Evolutionary conservation across 2,797 vertebrate species (phyloP).

Genomic region (Anabas testudineus): DNA sequence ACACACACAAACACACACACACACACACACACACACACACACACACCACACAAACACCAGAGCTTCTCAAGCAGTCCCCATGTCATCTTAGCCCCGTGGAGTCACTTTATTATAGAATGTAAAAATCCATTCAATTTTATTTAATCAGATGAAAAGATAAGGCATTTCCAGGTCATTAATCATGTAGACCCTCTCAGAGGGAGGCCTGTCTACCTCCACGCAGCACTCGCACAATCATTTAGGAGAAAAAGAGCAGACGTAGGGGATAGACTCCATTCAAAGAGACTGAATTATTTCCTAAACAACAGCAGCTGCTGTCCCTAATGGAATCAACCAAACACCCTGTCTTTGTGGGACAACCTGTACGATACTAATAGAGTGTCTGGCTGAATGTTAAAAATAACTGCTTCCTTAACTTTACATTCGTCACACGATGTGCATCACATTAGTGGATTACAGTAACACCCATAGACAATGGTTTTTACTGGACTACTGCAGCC

Average conservation of each 20-base stretch:
- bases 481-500: too few relatives aligned
- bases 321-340: conserved; percentile 72
- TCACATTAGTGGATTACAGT: too few relatives aligned
- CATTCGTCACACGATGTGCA: too few relatives aligned
- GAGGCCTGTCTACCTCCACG: conserved; percentile 83
- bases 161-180: conserved; percentile 97
- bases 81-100: conserved; percentile 88
- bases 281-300: conserved; percentile 67
- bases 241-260: conserved; percentile 19
- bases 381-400: conserved; percentile 3
- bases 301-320: conserved; percentile 11
- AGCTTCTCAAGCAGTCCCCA: conserved; percentile 84
- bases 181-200: conserved; percentile 89
- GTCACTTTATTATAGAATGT: conserved; percentile 97
- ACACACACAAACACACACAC: conserved; percentile 9
- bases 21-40: conserved; percentile 29
- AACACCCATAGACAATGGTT: too few relatives aligned
- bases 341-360: conserved; percentile 25
- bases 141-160: conserved; percentile 97
- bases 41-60: conserved; percentile 17
- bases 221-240: conserved; percentile 34
- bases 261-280: conserved; percentile 77
- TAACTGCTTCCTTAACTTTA: too few relatives aligned
- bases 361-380: conserved; percentile 14
- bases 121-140: conserved; percentile 97